A percentile compares a stretch with the other conserved stretches of the same genome.
These are phyloP conservation scores for Drosophila nikananu DNA, from an alignment of 1,140 invertebrate genomes.

Conservation along the genomic window DNA sequence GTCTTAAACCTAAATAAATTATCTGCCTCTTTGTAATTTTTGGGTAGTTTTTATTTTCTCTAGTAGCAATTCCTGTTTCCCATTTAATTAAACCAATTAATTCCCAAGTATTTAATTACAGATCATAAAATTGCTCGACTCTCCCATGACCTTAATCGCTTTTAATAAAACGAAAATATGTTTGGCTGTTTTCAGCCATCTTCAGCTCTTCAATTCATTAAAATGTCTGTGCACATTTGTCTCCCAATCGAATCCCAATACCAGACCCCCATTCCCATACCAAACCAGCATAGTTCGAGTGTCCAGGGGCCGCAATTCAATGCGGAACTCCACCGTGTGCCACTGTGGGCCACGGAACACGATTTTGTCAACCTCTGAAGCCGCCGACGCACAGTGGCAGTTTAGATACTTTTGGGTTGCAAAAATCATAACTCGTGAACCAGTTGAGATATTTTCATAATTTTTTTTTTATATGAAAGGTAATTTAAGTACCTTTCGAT, in stretches of 20 bases:
- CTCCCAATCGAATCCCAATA: slow-evolving; percentile 8
- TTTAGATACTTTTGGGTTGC: too few species aligned
- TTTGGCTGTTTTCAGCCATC: slow-evolving; percentile 33
- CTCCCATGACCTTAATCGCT: slow-evolving; percentile 21
- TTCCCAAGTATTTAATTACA: neutral
- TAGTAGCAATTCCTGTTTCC: neutral
- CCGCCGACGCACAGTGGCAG: slow-evolving; percentile 63
- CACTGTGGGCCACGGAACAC: slow-evolving; percentile 58
- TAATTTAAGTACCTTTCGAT: too few species aligned
- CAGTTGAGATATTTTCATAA: too few species aligned
- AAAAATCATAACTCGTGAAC: too few species aligned
- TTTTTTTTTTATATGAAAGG: too few species aligned
- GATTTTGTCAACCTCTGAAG: slow-evolving; percentile 77
- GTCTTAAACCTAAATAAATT: neutral
- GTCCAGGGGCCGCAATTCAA: slow-evolving; percentile 64
- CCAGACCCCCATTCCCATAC: slow-evolving; percentile 20
- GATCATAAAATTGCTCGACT: slow-evolving; percentile 12
- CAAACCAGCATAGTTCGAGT: slow-evolving; percentile 59
- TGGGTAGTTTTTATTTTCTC: neutral
- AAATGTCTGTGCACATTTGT: slow-evolving; percentile 69
- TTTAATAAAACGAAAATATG: slow-evolving; percentile 45
- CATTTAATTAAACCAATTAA: slow-evolving; percentile 3
- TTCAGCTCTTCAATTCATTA: slow-evolving; percentile 71
- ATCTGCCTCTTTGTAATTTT: neutral
- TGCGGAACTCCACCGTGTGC: slow-evolving; percentile 61